These are phyloP conservation scores for Agriopis aurantiaria DNA, from an alignment of 2,888 invertebrate genomes.

Conservation along the genomic window DNA sequence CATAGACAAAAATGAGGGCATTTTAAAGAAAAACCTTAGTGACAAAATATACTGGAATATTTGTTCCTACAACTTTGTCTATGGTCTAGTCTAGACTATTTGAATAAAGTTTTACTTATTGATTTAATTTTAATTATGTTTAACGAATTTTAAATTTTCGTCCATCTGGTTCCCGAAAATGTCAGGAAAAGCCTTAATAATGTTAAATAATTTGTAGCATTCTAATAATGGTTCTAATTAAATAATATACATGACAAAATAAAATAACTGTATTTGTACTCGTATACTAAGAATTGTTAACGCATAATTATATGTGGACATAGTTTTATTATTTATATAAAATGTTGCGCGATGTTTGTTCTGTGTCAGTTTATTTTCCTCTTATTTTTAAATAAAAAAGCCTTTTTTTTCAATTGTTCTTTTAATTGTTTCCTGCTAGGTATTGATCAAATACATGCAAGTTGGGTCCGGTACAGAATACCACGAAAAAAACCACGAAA, in stretches of 20 bases:
- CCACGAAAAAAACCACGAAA: too few species aligned
- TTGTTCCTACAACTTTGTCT: not conserved
- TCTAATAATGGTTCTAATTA: slow-evolving; percentile 47
- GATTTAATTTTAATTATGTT: not conserved
- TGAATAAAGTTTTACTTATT: not conserved
- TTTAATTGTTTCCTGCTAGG: slow-evolving; percentile 38
- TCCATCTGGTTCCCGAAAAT: slow-evolving; percentile 8
- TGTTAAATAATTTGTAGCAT: slow-evolving; percentile 41
- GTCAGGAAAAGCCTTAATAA: slow-evolving; percentile 35
- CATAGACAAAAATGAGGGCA: too few species aligned
- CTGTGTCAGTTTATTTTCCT: slow-evolving; percentile 74
- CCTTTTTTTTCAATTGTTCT: slow-evolving; percentile 67
- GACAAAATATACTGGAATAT: too few species aligned
- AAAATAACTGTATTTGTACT: slow-evolving; percentile 53
- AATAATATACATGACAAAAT: slow-evolving; percentile 65
- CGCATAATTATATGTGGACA: slow-evolving; percentile 72
- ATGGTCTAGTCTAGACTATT: not conserved
- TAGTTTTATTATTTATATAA: slow-evolving; percentile 66
- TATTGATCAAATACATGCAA: not conserved
- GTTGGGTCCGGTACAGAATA: too few species aligned
- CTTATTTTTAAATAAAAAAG: slow-evolving; percentile 72
- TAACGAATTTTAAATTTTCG: not conserved
- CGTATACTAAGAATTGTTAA: slow-evolving; percentile 68
- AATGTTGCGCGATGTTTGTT: slow-evolving; percentile 80
- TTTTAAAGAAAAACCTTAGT: too few species aligned